Evolutionary conservation across 2,888 invertebrate genomes (phyloP), one percentile per base, ranked within the genome.

Genomic region (Caenorhabditis becei): DNA sequence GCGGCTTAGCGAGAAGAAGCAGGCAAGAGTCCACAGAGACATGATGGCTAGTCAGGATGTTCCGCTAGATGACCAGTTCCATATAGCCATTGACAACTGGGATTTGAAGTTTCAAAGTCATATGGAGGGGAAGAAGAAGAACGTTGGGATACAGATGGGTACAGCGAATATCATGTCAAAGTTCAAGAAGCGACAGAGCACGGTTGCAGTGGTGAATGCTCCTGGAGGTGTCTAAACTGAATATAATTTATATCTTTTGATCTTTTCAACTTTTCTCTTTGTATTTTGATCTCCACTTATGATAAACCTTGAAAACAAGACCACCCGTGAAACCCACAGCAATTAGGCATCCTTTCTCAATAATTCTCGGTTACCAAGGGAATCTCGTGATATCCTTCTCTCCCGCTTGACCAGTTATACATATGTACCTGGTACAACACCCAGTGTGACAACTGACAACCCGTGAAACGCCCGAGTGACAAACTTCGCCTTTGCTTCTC

Each of bases 31-130:
- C 44, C 72, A 72, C 16, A 28, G 51, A 20, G 44, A 79, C 7
- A 79, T 72, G 66, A 66, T 72, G 71, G 67, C 61, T 4, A 72
- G 72, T 32, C 79, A 72, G 41, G 61, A 72, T 54, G 75, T 75
- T 2, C 75, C 75, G 7, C 32, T 66, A 0, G 75, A 75, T 23
- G 75, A 75, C 26, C 75, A 75, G 23, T 75, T 75, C 41, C 75
- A 75, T 41, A 75, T 75, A 54, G 75, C 75, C 23, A 75, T 75
- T 16, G 66, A 66, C 24, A 75, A 75, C 18, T 75, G 75, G 75
- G 75, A 75, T 54, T 51, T 53, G 5, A 59, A 66, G 2, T 75
- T 44, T 51, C 59, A 75, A 16, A 53, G 28, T 2, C 66, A 59
- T 26, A 26, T 75, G 20, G 59, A 66, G 16, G 59, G 59, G 5